These are phyloP conservation scores for Cyclina sinensis DNA, from an alignment of 1,140 invertebrate species.

Conservation along the genomic window DNA sequence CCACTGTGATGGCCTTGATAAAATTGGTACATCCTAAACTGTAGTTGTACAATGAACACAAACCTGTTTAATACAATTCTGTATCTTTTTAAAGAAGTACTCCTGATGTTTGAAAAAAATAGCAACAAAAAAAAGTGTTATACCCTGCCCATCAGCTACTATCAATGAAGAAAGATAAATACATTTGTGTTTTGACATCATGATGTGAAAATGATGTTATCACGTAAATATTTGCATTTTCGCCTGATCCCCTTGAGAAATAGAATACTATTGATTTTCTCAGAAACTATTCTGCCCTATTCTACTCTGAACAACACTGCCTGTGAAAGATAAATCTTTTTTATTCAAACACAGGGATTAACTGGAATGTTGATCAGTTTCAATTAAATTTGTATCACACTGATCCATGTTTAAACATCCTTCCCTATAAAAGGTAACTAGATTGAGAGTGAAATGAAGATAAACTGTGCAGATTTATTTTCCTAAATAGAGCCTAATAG, in stretches of 20 bases:
- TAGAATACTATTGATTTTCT: conserved; percentile 54
- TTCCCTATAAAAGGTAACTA: neutral
- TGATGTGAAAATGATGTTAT: conserved; percentile 46
- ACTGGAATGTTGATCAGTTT: neutral
- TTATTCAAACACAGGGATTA: conserved; percentile 24
- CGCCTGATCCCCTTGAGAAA: conserved; percentile 29
- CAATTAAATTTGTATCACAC: conserved; percentile 23
- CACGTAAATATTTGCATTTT: conserved; percentile 59
- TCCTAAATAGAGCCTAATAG: no score
- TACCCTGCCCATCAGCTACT: neutral
- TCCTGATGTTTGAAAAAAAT: no score
- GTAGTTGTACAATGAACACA: no score
- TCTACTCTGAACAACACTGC: neutral
- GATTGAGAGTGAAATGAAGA: no score
- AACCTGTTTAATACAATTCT: no score
- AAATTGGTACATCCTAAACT: no score
- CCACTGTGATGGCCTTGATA: no score
- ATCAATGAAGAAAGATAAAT: neutral
- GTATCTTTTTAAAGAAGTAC: no score
- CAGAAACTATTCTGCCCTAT: neutral
- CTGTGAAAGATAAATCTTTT: conserved; percentile 26
- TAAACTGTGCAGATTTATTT: no score
- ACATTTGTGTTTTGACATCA: conserved; percentile 19
- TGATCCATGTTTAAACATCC: neutral
- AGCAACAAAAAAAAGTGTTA: neutral